These are phyloP conservation scores for Orthosia incerta DNA, from an alignment of 2,888 invertebrate species.

Conservation along the genomic window DNA sequence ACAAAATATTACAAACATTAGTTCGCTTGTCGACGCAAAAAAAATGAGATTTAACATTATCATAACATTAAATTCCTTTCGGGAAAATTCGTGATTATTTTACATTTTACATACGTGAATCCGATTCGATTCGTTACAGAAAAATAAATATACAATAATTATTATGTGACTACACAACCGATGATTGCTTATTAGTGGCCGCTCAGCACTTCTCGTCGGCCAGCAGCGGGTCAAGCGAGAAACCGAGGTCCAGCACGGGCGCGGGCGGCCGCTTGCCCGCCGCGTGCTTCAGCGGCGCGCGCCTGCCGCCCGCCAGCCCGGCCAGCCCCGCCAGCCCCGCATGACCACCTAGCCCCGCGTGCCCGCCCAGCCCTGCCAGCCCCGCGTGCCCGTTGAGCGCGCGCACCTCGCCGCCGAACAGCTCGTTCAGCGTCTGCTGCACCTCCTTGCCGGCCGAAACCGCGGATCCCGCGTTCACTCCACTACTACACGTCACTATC, in stretches of 20 bases:
- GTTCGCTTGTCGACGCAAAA: conserved; percentile 80
- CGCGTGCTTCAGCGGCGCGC: conserved; percentile 70
- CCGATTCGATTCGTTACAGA: conserved; percentile 85
- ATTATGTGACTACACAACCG: conserved; percentile 87
- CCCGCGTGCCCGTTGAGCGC: conserved; percentile 80
- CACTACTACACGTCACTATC: conserved; percentile 87
- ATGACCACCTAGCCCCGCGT: conserved; percentile 5
- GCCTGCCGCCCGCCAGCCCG: conserved; percentile 54
- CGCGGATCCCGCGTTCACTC: conserved; percentile 67
- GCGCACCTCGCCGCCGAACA: conserved; percentile 79
- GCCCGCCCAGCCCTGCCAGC: conserved; percentile 29
- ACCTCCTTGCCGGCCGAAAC: conserved; percentile 69
- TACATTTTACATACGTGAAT: conserved; percentile 80
- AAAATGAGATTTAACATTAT: conserved; percentile 87
- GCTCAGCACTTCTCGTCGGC: conserved; percentile 90
- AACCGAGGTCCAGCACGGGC: conserved; percentile 83
- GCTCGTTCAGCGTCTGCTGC: conserved; percentile 81
- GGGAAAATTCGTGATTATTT: conserved; percentile 85
- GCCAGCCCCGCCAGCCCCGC: neutral
- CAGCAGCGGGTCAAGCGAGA: conserved; percentile 86
- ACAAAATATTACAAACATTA: conserved; percentile 91
- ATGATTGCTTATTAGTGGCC: conserved; percentile 80
- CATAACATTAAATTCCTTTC: conserved; percentile 81
- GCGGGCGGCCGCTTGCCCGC: conserved; percentile 76
- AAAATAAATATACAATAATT: conserved; percentile 89